Evolutionary conservation across 2,888 invertebrate species (phyloP).

Genomic region (Brenthis ino): DNA sequence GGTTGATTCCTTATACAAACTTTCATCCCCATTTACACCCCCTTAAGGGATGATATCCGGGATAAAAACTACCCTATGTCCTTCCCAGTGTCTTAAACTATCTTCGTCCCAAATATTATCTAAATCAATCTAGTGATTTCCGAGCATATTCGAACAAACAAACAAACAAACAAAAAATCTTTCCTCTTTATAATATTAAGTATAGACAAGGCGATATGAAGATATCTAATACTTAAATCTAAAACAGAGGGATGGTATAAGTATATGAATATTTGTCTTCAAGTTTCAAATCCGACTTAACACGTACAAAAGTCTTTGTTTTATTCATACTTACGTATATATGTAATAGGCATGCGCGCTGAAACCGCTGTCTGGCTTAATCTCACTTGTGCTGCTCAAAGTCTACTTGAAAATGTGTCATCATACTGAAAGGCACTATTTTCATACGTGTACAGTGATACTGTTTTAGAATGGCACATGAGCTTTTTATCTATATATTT

Average conservation of each 20-base stretch:
- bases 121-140: too few relatives aligned
- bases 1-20: too few relatives aligned
- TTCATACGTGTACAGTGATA: conserved; percentile 54
- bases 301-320: conserved; percentile 15
- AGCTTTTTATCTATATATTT: neutral
- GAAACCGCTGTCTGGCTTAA: conserved; percentile 52
- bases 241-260: neutral
- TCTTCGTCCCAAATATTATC: too few relatives aligned
- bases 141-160: too few relatives aligned
- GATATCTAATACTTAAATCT: too few relatives aligned
- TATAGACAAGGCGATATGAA: too few relatives aligned
- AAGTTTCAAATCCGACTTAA: conserved; percentile 14
- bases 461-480: conserved; percentile 37
- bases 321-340: neutral
- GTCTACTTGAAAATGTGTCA: conserved; percentile 69
- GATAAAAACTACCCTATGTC: too few relatives aligned
- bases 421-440: conserved; percentile 71
- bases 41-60: too few relatives aligned
- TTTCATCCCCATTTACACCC: too few relatives aligned
- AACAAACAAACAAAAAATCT: too few relatives aligned
- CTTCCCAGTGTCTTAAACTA: too few relatives aligned
- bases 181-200: too few relatives aligned
- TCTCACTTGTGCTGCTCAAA: conserved; percentile 59
- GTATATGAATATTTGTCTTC: conserved; percentile 4
- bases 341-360: conserved; percentile 24